A percentile compares a stretch with the other conserved stretches of the same genome.
Conservation (phyloP, 2,888 invertebrate species). For the Drosophila mulleri region DNA sequence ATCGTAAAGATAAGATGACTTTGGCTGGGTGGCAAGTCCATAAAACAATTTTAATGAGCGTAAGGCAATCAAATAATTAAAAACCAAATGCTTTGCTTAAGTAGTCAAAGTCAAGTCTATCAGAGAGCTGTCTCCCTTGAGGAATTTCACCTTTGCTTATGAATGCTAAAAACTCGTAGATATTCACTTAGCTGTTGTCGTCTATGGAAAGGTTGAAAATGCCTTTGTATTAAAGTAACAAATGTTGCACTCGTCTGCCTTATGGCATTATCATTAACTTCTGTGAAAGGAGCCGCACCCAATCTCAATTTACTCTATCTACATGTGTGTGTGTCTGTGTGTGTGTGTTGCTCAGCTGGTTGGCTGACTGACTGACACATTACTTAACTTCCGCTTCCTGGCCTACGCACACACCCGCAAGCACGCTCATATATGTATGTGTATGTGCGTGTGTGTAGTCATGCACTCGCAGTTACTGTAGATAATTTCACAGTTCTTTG, state of each 20-base stretch:
- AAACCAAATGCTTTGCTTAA: background rate
- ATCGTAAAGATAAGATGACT: conserved; percentile 21
- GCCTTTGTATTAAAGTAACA: conserved; percentile 33
- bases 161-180: conserved; percentile 4
- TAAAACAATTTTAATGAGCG: conserved; percentile 4
- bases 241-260: conserved; percentile 49
- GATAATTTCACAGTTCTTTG: conserved; percentile 78
- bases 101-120: background rate
- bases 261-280: conserved; percentile 60
- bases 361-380: conserved; percentile 72
- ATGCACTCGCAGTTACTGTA: conserved; percentile 47
- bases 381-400: conserved; percentile 79
- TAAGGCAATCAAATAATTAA: background rate
- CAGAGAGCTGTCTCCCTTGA: background rate
- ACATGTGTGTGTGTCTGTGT: conserved; percentile 2
- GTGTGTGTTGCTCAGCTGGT: conserved; percentile 29
- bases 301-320: conserved; percentile 41
- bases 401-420: conserved; percentile 36
- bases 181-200: conserved; percentile 10
- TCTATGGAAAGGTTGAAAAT: conserved; percentile 37
- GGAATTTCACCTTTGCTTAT: background rate
- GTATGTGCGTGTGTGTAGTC: background rate
- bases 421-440: background rate
- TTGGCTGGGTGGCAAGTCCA: conserved; percentile 8
- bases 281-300: conserved; percentile 35